Percentiles rank a stretch among this genome's conserved stretches.
phyloP scores from a whole-genome alignment of 2,113 vertebrate species.

The Alligator sinensis region DNA sequence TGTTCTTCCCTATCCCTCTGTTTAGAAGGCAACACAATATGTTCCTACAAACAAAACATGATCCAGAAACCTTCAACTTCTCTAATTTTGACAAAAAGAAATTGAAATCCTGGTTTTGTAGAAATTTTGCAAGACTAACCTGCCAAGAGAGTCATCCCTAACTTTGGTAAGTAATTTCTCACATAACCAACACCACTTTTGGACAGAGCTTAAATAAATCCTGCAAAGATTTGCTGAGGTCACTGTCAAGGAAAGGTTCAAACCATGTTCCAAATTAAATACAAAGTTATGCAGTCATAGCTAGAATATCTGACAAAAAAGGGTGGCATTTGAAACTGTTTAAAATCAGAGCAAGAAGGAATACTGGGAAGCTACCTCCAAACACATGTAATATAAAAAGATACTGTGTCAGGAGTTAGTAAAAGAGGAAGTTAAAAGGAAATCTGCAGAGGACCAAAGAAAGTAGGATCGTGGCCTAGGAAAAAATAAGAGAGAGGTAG shows the following conservation, averaged over 20 bases:
- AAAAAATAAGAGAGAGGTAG: too few relatives aligned
- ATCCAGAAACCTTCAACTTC: background rate
- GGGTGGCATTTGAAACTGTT: too few relatives aligned
- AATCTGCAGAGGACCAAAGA: too few relatives aligned
- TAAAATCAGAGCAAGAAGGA: too few relatives aligned
- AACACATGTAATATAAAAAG: too few relatives aligned
- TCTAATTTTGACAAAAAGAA: conserved; percentile 25
- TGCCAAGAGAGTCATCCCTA: conserved; percentile 14
- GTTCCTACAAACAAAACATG: background rate
- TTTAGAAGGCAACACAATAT: background rate
- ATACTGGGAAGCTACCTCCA: too few relatives aligned
- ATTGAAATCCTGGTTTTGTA: conserved; percentile 13
- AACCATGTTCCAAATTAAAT: fast-evolving
- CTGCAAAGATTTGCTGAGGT: background rate
- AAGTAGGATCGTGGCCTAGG: too few relatives aligned
- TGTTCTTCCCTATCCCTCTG: background rate
- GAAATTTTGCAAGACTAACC: conserved; percentile 11
- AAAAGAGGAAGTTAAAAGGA: too few relatives aligned
- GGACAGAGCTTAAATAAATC: fast-evolving
- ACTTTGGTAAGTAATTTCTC: conserved; percentile 57
- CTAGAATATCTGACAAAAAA: too few relatives aligned
- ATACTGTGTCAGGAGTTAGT: too few relatives aligned
- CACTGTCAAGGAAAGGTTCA: fast-evolving
- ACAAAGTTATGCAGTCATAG: fast-evolving
- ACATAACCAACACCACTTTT: background rate